Percentiles rank a stretch among this genome's conserved stretches.
These are phyloP conservation scores for Pygocentrus nattereri DNA, from an alignment of 2,797 vertebrate species.

Conservation along the genomic window DNA sequence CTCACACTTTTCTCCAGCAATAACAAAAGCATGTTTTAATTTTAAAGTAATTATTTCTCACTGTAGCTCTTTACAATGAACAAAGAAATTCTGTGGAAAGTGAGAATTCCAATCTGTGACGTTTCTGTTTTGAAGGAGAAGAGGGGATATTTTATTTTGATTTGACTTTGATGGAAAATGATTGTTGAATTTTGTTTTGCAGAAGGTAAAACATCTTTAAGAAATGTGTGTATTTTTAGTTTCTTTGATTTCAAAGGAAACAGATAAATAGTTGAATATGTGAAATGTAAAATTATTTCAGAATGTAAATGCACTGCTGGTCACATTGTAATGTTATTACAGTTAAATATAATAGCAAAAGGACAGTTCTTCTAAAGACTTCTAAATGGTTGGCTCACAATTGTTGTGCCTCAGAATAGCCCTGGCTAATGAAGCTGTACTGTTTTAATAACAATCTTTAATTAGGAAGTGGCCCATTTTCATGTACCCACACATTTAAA, in stretches of 20 bases:
- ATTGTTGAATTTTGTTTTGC: neutral
- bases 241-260: no score
- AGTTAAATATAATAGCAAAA: neutral
- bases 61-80: neutral
- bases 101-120: neutral
- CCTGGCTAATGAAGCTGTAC: conserved; percentile 36
- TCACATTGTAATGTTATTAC: neutral
- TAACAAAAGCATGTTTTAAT: neutral
- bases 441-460: conserved; percentile 31
- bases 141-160: neutral
- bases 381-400: neutral
- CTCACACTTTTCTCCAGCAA: neutral
- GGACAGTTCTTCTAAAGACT: neutral
- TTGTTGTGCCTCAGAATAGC: conserved; percentile 34
- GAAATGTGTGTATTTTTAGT: no score
- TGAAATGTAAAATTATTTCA: neutral
- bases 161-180: neutral
- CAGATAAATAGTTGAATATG: neutral
- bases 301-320: neutral
- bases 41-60: neutral
- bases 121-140: neutral
- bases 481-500: conserved; percentile 25
- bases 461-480: conserved; percentile 31
- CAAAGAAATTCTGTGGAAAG: neutral
- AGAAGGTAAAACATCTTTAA: no score